Evolutionary conservation across 2,113 vertebrate species (phyloP).

Genomic region (Daubentonia madagascariensis): DNA sequence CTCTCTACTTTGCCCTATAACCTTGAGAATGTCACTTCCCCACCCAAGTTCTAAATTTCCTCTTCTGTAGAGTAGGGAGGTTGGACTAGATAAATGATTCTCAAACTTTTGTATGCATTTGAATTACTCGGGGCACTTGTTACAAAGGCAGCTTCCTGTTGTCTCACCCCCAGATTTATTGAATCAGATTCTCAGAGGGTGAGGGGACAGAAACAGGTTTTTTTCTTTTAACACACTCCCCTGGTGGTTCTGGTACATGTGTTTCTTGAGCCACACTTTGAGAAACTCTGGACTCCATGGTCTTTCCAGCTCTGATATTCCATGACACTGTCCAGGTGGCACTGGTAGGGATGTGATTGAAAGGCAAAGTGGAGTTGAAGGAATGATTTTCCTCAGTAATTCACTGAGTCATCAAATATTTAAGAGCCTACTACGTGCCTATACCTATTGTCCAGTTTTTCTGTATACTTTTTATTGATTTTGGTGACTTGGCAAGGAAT

Average conservation of each 20-base stretch:
- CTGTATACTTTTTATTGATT: conserved; percentile 9
- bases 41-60: background rate
- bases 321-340: background rate
- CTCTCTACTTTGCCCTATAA: background rate
- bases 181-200: background rate
- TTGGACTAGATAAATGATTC: background rate
- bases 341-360: background rate
- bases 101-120: background rate
- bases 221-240: background rate
- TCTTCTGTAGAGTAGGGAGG: background rate
- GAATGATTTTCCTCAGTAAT: background rate
- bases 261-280: background rate
- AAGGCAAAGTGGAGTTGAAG: background rate
- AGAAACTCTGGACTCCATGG: background rate
- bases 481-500: background rate
- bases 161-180: background rate
- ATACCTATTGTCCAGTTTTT: background rate
- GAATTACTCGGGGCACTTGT: conserved; percentile 23
- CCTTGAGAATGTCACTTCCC: background rate
- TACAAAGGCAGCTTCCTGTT: conserved; percentile 10
- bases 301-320: background rate
- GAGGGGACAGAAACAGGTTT: background rate
- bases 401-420: conserved; percentile 15
- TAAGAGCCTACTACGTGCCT: background rate
- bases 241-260: conserved; percentile 21